Evolutionary conservation across 2,888 invertebrate genomes (phyloP), one percentile per base, ranked within the genome.

Genomic region (Apeira syringaria): DNA sequence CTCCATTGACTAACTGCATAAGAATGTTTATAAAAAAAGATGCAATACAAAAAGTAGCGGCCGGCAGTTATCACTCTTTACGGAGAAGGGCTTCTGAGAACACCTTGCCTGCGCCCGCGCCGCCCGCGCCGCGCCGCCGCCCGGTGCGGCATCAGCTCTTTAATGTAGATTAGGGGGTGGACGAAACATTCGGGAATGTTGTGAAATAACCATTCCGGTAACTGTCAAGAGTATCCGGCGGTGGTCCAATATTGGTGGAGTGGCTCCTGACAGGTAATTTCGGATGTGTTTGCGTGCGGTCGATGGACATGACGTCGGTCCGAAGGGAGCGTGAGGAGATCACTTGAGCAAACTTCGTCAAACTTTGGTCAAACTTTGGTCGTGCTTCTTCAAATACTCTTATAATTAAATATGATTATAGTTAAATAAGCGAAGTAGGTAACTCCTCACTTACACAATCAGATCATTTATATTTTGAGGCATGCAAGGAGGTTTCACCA

Each of bases 1-100:
- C 20, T 36, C 28, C 58, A 55, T 59, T 63, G 59, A 63, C 60
- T 61, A 60, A 62, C 48, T 42, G 34, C 46, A 8, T 12, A 54
- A 47, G 56, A 64, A 59, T 59, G 61, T 42, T 42, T 25, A 26
- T 37, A 50, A 46, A 47, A n/a, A 44, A 36, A 28, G 29, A 11
- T 27, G 26, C 40, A 11, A 40, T 29, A 37, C 22, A 48, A 49
- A 52, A 41, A 22, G 25, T 17, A 17, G 33, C 25, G 33, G 22
- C 28, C 20, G 30, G 15, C 41, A 34, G 32, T 34, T 31, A 44
- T 43, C 39, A 40, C 29, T 37, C 28, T 20, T 11, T 52, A 47
- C 49, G 38, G 9, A 39, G 53, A 50, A 49, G 24, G 10, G 38
- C 30, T 37, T 24, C 7, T 37, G 27, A 28, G 17, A 9, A 11